Base-by-base conservation (phyloP, 2,113 vertebrate species). In the Vulpes vulpes region DNA sequence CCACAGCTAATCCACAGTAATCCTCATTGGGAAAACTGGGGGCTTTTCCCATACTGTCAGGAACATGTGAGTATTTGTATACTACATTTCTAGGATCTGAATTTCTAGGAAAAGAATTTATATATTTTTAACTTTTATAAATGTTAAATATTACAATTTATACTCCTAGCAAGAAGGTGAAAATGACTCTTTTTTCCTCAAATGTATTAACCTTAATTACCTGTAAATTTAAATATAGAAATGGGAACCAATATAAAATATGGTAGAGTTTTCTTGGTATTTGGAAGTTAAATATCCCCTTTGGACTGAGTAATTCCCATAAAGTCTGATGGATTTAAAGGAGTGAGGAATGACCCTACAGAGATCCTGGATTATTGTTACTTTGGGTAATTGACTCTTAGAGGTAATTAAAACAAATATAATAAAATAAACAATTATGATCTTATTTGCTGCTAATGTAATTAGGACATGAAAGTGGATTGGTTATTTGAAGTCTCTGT, bases 381-480 rank as follows among this genome's bases (percentile, higher is more conserved):
- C 5, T 71, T 93, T 59, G 25, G 17, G 10, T 11, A 74, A 30
- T 53, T 88, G 17, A 10, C 15, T 86, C 20, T 85, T 30, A 0
- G 11, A 84, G 27, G 32, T 57, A 85, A 89, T 69, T 92, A 86
- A 91, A 86, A 85, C 43, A 89, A 93, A 89, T 32, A 59, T 32
- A 71, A 43, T 71, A 67, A 53, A 78, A 71, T 79, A 64, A 78
- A n/a, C 7, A 82, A 57, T 57, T 35, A 10, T 84, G 5, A 84
- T 67, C 32, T 55, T 76, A 27, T 87, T 89, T 88, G 12, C 5
- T 73, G 9, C 55, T 64, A 73, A 64, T 30, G 20, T 73, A 53
- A 76, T 27, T 25, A 93, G 20, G 9, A 73, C 14, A 43, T 3
- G 20, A 69, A 53, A 35, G 20, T 22, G 1, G 12, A 27, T 65